Evolutionary conservation across 2,113 vertebrate species (phyloP), one percentile per base, ranked within the genome.

Genomic region (Seriola aureovittata): DNA sequence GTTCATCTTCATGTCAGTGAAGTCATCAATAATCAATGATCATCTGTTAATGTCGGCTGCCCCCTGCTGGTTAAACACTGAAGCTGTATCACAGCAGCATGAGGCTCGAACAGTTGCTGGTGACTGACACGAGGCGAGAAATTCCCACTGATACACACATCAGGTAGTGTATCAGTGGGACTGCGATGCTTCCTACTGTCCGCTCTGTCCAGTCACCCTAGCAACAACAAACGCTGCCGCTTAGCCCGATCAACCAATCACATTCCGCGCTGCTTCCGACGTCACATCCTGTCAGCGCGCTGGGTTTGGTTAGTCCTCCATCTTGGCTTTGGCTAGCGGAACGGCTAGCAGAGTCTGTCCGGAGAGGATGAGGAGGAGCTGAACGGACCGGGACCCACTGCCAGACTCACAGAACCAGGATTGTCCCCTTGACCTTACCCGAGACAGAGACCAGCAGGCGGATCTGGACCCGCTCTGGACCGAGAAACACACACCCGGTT

Each of bases 271-370:
- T 38, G 60, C 9, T 16, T 40, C 16, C 83, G 34, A 88, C 89
- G 93, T 95, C 94, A 93, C 91, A 94, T 96, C 95, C 95, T 84
- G 82, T 85, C 78, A 81, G 67, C 71, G 74, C 71, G 23, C 64
- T 71, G 86, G 94, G 94, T 92, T 95, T 75, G 86, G 84, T 75
- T 72, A 80, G 82, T 92, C 96, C 92, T 95, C 96, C 97, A 97
- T 97, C 95, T 97, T 97, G 96, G 94, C 94, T 81, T 12, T 42
- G 66, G 71, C 87, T 72, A 75, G 17, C 16, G 5, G 36, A 71
- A 44, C 32, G 40, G 65, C 29, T 70, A 72, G 13, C 60, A 17
- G 16, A 54, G 23, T 5, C 12, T 54, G 11, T 70, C 38, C 8
- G 32, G 48, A 23, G 59, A 48, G 42, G 65, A 46, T 46, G 69